These are phyloP conservation scores for Portevinia maculata DNA, from an alignment of 2,888 invertebrate genomes.

Conservation along the genomic window DNA sequence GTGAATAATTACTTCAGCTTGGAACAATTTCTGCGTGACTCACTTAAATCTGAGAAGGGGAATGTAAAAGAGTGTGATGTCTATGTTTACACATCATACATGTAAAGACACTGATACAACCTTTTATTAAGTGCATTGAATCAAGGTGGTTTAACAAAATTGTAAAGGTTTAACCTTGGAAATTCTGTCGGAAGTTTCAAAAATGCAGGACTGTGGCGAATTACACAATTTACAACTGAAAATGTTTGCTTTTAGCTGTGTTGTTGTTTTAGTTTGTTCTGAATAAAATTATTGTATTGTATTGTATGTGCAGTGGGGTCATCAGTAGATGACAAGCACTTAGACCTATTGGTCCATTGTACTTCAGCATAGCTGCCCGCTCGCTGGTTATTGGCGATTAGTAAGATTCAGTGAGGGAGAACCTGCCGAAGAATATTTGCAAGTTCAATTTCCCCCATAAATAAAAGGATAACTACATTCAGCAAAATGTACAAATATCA, in stretches of 20 bases:
- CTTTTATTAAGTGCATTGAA: not conserved
- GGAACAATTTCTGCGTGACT: not conserved
- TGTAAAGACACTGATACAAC: no score
- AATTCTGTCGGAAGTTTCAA: not conserved
- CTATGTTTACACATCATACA: slow-evolving; percentile 10
- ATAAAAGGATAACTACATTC: no score
- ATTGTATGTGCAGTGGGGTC: no score
- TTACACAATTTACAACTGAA: not conserved
- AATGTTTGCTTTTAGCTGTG: slow-evolving; percentile 3
- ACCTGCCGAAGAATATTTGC: no score
- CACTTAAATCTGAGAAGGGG: not conserved
- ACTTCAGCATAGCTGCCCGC: no score
- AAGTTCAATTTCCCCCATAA: no score
- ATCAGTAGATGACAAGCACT: no score
- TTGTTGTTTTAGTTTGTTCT: not conserved
- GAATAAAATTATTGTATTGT: no score
- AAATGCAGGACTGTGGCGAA: not conserved
- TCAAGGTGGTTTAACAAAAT: slow-evolving; percentile 1
- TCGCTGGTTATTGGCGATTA: no score
- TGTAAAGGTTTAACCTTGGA: not conserved
- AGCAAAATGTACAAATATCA: no score
- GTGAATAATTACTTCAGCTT: not conserved
- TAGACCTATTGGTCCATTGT: no score
- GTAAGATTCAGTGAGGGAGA: no score
- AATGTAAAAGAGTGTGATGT: not conserved